Evolutionary conservation across 2,797 vertebrate species (phyloP), one percentile per base, ranked within the genome.

Genomic region (Yasuhikotakia modesta): DNA sequence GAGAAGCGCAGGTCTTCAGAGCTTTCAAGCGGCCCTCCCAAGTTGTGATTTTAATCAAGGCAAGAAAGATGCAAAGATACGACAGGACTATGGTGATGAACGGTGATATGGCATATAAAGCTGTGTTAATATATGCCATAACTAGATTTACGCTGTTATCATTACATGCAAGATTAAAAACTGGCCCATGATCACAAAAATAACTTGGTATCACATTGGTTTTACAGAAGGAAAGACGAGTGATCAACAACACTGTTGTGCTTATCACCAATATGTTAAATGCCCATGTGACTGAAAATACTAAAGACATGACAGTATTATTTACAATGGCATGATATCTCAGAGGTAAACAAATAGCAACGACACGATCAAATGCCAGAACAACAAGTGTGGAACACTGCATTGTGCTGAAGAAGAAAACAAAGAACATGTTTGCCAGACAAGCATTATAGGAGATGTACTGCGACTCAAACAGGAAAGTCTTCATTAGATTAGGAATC

Each of bases 361-460:
- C 3, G 3, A 61, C 30, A 13, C 58, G 58, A 61, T 61, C 58
- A 17, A 17, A 61, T 61, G 58, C 58, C 6, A 61, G 16, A 32
- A 61, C 58, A 32, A 61, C 79, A 75, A 85, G 83, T 8, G 65
- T 80, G 45, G 73, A 27, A 39, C 73, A 73, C 32, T 85, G 81
- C 19, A 79, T 75, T 19, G 74, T 78, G n/a, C 30, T 30, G 71
- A 86, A 85, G 30, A 82, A 81, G 60, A 69, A 81, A 1, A 81
- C 81, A 81, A 86, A 85, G 79, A 84, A 86, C 74, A 86, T 82
- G 35, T 83, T 83, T 5, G 58, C 21, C 24, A 86, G 70, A 81
- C 84, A 86, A 32, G 76, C 81, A 19, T 75, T 70, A 21, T 77
- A 85, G 1, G 70, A 52, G 35, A 86, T 84, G 63, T 79, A 63